Evolutionary conservation across 2,113 vertebrate species (phyloP).

Genomic region (Platysternon megacephalum): DNA sequence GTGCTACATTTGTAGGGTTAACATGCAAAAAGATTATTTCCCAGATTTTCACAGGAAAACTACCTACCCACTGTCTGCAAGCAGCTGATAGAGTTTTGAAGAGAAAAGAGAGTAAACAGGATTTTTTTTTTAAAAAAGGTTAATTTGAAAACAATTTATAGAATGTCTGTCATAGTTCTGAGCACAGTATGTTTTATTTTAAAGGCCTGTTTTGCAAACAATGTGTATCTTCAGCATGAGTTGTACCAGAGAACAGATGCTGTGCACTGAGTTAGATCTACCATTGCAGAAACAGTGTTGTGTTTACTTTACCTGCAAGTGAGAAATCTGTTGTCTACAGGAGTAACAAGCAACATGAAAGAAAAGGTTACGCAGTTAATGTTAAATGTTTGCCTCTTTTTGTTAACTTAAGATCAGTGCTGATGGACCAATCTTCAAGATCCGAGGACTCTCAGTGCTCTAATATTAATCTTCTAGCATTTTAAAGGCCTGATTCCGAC

Average conservation of each 20-base stretch:
- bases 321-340: not conserved
- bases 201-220: not conserved
- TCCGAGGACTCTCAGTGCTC: not conserved
- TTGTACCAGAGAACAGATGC: not conserved
- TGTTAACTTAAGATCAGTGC: not conserved
- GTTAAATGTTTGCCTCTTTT: not conserved
- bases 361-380: not conserved
- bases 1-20: not conserved
- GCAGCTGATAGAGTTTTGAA: not conserved
- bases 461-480: not conserved
- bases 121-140: not conserved
- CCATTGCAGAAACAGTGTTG: not conserved
- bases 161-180: too few relatives aligned
- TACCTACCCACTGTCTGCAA: not conserved
- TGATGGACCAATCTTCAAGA: not conserved
- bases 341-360: not conserved
- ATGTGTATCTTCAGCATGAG: not conserved
- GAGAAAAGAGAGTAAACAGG: not conserved
- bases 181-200: not conserved
- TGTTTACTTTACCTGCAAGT: too few relatives aligned
- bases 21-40: not conserved
- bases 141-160: too few relatives aligned
- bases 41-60: not conserved
- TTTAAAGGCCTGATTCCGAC: not conserved
- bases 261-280: not conserved